Evolutionary conservation across 1,140 invertebrate genomes (phyloP).

Genomic region (Pygmarrhopalites habei): DNA sequence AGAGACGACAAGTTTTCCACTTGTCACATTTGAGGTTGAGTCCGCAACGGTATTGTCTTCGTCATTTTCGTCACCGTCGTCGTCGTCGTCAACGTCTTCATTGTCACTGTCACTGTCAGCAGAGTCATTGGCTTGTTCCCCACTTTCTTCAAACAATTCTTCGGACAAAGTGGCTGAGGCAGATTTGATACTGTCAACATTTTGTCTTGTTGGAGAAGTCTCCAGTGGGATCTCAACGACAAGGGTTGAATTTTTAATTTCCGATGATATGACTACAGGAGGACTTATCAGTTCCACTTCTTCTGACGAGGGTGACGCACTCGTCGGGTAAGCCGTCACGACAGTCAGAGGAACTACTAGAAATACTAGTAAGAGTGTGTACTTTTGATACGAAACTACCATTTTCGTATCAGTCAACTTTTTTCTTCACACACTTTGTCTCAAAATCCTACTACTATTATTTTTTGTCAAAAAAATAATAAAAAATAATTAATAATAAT

Average conservation of each 20-base stretch:
- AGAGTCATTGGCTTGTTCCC: not conserved
- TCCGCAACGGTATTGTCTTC: not conserved
- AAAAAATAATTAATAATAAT: too few relatives aligned
- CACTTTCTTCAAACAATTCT: too few relatives aligned
- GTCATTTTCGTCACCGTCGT: not conserved
- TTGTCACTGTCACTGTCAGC: not conserved
- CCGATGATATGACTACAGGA: too few relatives aligned
- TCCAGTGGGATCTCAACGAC: too few relatives aligned
- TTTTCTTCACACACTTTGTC: too few relatives aligned
- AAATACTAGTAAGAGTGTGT: not conserved
- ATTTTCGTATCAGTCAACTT: constrained; percentile 1
- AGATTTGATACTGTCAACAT: not conserved
- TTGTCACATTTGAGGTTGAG: not conserved
- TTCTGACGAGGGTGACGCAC: not conserved
- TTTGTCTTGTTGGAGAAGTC: not conserved
- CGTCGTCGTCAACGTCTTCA: not conserved
- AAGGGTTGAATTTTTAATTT: too few relatives aligned
- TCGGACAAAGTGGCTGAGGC: too few relatives aligned
- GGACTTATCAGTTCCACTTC: constrained; percentile 1
- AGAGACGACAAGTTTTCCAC: not conserved
- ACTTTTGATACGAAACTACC: constrained; percentile 2
- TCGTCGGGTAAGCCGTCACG: not conserved
- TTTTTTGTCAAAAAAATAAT: too few relatives aligned
- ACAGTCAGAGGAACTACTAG: not conserved
- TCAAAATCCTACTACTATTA: too few relatives aligned